Base-by-base conservation (phyloP, 2,797 vertebrate species). In the Selene dorsalis region DNA sequence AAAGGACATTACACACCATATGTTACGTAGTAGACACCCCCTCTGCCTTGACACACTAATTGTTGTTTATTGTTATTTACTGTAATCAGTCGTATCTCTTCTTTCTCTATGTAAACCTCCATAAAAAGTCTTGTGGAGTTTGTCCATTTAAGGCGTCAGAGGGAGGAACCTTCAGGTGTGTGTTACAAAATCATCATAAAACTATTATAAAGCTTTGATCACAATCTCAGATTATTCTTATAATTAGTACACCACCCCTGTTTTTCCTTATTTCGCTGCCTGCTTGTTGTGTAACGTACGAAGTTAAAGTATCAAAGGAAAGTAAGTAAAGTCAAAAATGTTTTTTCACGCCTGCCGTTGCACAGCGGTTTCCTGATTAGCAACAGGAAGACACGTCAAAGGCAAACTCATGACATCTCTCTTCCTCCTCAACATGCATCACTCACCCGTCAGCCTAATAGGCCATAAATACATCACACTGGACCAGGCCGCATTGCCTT, bases 81-180 rank as follows among this genome's bases (percentile, higher is more conserved):
- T 52, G n/a, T 43, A 32, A 60, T 53, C 18, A 13, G 5, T 39
- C 28, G 2, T 57, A 30, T n/a, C 26, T 57, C 28, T 11, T 57
- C 28, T 11, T 35, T 8, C 32, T 17, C 2, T 35, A 52, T 14
- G 55, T 66, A 79, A 69, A 74, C 61, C 14, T 1, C 5, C 18
- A 78, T 70, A 72, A 75, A 63, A 52, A 26, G 12, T 2, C 1
- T 39, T 24, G n/a, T n/a, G n/a, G n/a, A n/a, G n/a, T n/a, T n/a
- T n/a, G n/a, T n/a, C n/a, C n/a, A n/a, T 16, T 45, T 20, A 1
- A 6, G 4, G 10, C 10, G 1, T 30, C 17, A 1, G 3, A 24
- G 4, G 38, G 38, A 22, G 2, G 12, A 24, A 50, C 32, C 59
- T 24, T 6, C n/a, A 6, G 1, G 32, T 8, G 1, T 8, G 32